Base-by-base conservation (phyloP, 2,797 vertebrate genomes). In the Rhynchonycteris naso region DNA sequence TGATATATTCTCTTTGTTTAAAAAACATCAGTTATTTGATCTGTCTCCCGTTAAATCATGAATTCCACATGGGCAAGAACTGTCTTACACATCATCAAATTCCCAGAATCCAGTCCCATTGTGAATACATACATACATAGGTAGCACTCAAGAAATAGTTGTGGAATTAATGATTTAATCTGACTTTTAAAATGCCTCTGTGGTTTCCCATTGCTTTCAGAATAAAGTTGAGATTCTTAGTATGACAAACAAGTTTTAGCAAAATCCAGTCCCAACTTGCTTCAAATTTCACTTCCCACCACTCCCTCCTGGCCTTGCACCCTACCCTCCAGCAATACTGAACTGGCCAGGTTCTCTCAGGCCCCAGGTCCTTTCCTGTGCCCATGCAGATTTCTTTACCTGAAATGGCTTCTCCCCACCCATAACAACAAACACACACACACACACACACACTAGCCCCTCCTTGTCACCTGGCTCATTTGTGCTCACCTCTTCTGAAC, bases 241-340 rank as follows among this genome's bases (percentile, higher is more conserved):
- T 87, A 66, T 35, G 86, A 91, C 15, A 86, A 86, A 92, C 78
- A 93, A 85, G 79, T 80, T 91, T 95, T 90, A 91, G 63, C 38
- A 89, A 86, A 65, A 86, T 82, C 94, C 75, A 91, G 93, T 71
- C 84, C n/a, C 24, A 94, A 35, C 76, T 82, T 76, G 30, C 86
- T 91, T 91, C 82, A 69, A 69, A 80, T 26, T 82, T 93, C 58
- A 26, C 43, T 94, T 93, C 52, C 78, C 38, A 79, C 13, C 38
- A n/a, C 47, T 66, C 54, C 54, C 7, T 91, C 10, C 18, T 19
- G 28, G 43, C 76, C 63, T 43, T 24, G 33, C 50, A 24, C 38
- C 15, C 26, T 85, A 12, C 71, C 81, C 81, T 92, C 76, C 69
- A 30, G 52, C 90, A 21, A 15, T 19, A n/a, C 0, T 11, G 78